Base-by-base conservation (phyloP, 2,113 vertebrate genomes). In the Sphaerodactylus townsendi region DNA sequence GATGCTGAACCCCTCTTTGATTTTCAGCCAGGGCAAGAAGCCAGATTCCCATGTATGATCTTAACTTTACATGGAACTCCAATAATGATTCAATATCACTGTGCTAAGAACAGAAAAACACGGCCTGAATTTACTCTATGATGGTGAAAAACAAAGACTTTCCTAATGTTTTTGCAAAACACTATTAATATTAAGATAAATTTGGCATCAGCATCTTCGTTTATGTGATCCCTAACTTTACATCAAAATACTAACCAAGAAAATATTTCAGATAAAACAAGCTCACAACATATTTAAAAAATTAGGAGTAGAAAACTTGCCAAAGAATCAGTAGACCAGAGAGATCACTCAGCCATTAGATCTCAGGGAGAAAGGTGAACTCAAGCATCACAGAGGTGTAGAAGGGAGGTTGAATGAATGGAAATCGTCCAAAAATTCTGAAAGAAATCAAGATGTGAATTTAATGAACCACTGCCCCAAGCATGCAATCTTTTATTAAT, bases 11-110 rank as follows among this genome's bases (percentile, higher is more conserved):
- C 85, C 79, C 53, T 83, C 3, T 59, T 66, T 48, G 62, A 59
- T 82, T 39, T 66, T 23, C 41, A 69, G 87, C 82, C 83, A 91
- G 87, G 89, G 81, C 69, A 87, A 70, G 75, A 92, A 88, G 86
- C 81, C 81, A 84, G 89, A 77, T 79, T 69, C 62, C 84, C 83
- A 23, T 59, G 46, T 37, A 82, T 39, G 79, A 48, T 73, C 62
- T 80, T 72, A 87, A 28, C 84, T 92, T 84, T 87, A 39, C 10
- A 72, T 59, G 73, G 76, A 82, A 75, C 21, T 73, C 77, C 77
- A 13, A 39, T 79, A 73, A 76, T 75, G 72, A 50, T 88, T 83
- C 21, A 41, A 3, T 71, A 72, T 21, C 0, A 0, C 23, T 6
- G 28, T 81, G 33, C 56, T 81, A 88, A 85, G 82, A 90, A 83